These are phyloP conservation scores for Eucriotettix oculatus DNA, from an alignment of 2,888 invertebrate species.

Conservation along the genomic window DNA sequence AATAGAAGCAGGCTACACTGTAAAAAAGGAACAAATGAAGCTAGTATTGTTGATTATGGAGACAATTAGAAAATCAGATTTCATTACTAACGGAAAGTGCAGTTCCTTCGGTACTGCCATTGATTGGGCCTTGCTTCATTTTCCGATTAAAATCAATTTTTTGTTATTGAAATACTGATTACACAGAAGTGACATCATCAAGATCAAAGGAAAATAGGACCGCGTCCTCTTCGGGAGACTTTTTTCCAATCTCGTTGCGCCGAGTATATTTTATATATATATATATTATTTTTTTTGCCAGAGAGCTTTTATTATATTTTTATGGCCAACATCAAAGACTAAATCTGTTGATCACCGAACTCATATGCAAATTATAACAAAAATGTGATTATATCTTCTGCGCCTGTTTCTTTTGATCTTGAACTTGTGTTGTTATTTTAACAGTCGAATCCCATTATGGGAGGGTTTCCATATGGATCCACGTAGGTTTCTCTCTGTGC, in stretches of 20 bases:
- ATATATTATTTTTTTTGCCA: not conserved
- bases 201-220: not conserved
- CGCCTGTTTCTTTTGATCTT: not conserved
- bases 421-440: not conserved
- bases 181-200: not conserved
- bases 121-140: not conserved
- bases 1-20: no score
- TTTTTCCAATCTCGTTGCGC: not conserved
- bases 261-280: no score
- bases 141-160: not conserved
- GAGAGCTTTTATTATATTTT: not conserved
- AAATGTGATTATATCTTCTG: slow-evolving; percentile 10
- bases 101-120: no score
- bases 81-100: no score
- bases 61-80: no score
- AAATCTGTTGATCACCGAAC: slow-evolving; percentile 8
- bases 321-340: slow-evolving; percentile 1
- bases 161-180: slow-evolving; percentile 1
- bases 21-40: no score
- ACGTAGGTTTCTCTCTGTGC: not conserved
- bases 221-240: not conserved
- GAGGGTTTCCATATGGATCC: not conserved
- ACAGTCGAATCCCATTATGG: not conserved
- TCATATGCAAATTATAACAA: slow-evolving; percentile 11
- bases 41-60: no score